Percentiles rank a stretch among this genome's conserved stretches.
Evolutionary conservation across 2,797 vertebrate genomes (phyloP).

Genomic region (Danio choprae): DNA sequence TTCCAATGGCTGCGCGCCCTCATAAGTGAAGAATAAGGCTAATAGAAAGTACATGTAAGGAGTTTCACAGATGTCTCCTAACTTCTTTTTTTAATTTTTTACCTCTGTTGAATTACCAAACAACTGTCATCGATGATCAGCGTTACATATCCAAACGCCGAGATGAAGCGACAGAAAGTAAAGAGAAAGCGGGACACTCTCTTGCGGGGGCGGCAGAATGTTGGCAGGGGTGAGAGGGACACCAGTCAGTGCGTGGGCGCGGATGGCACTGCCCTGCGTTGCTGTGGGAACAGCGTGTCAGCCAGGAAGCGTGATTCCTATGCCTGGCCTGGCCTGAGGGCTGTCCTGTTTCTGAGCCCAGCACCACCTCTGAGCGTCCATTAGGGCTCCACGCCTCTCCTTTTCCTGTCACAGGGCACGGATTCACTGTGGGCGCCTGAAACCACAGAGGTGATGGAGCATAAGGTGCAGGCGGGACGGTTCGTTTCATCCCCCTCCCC

Average conservation of each 20-base stretch:
- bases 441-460: conserved; percentile 23
- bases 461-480: conserved; percentile 23
- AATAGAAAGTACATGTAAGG: too few relatives aligned
- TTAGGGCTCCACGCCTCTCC: conserved; percentile 6
- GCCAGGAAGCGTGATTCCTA: conserved; percentile 51
- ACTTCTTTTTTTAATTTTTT: not conserved
- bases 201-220: conserved; percentile 32
- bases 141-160: not conserved
- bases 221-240: conserved; percentile 48
- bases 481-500: conserved; percentile 24
- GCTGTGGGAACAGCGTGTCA: conserved; percentile 52
- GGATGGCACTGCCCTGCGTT: conserved; percentile 47
- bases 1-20: too few relatives aligned
- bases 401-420: conserved; percentile 39
- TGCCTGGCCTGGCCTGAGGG: conserved; percentile 39
- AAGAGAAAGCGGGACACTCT: conserved; percentile 21
- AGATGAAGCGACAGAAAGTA: not conserved
- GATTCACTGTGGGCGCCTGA: conserved; percentile 39
- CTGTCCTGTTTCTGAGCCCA: conserved; percentile 49
- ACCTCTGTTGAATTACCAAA: not conserved
- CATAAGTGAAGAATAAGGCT: too few relatives aligned
- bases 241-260: conserved; percentile 52
- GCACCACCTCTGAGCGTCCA: conserved; percentile 4
- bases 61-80: too few relatives aligned
- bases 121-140: not conserved